These are phyloP conservation scores for Drosophila lacteicornis DNA, from an alignment of 1,140 invertebrate genomes.

Conservation along the genomic window DNA sequence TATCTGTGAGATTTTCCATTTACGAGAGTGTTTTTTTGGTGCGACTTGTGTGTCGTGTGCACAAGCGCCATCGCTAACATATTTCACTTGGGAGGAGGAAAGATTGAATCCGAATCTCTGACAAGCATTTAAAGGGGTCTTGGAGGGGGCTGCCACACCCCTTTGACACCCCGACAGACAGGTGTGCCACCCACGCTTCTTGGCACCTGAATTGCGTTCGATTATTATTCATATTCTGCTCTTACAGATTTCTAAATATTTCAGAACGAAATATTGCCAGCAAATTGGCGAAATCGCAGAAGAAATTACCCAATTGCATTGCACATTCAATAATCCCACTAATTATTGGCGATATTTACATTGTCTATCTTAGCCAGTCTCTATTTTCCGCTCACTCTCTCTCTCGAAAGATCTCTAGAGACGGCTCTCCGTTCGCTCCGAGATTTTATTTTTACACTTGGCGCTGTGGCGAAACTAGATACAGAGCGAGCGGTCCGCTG, in stretches of 20 bases:
- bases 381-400: slow-evolving; percentile 10
- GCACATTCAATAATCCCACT: slow-evolving; percentile 65
- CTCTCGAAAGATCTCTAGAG: neutral
- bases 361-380: slow-evolving; percentile 49
- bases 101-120: slow-evolving; percentile 44
- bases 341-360: slow-evolving; percentile 67
- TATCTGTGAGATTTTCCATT: slow-evolving; percentile 25
- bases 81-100: slow-evolving; percentile 20
- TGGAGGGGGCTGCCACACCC: slow-evolving; percentile 24
- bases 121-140: slow-evolving; percentile 19
- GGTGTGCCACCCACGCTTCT: slow-evolving; percentile 55
- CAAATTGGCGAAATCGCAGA: slow-evolving; percentile 54
- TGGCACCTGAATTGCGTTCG: slow-evolving; percentile 60
- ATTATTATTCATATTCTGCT: slow-evolving; percentile 17
- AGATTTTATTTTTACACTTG: slow-evolving; percentile 81
- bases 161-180: slow-evolving; percentile 32
- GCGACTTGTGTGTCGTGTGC: slow-evolving; percentile 77
- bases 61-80: slow-evolving; percentile 65
- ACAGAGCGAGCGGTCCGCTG: slow-evolving; percentile 47
- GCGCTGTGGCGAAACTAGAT: slow-evolving; percentile 78
- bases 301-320: slow-evolving; percentile 55
- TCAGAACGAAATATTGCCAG: slow-evolving; percentile 41
- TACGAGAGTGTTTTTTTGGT: slow-evolving; percentile 8
- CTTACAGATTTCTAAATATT: slow-evolving; percentile 37
- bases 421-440: slow-evolving; percentile 46